Evolutionary conservation across 2,113 vertebrate genomes (phyloP), one percentile per base, ranked within the genome.

Genomic region (Callithrix jacchus): DNA sequence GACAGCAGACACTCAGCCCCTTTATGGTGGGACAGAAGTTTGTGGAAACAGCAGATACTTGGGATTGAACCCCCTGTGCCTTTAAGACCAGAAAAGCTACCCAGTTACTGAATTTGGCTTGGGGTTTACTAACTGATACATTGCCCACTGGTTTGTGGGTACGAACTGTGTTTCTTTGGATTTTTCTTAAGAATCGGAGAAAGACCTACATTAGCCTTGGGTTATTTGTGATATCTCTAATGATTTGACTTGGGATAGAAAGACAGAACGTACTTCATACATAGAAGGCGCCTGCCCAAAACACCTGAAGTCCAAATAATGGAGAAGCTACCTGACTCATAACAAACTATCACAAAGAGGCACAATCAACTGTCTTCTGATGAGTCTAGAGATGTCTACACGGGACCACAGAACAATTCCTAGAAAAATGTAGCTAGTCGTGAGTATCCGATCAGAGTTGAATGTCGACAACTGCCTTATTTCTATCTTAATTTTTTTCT

Each of bases 51-150:
- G 8, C 13, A 90, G 40, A 68, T 74, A 30, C 4, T 17, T 18
- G 80, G 64, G 21, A 61, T 95, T 91, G 79, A 84, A 52, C 10
- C 40, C 20, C 18, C 30, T 90, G 45, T 70, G 21, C 16, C 77
- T 94, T 93, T 82, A 91, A 77, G 45, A 85, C 54, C 32, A 91
- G 23, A 61, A 76, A 81, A 76, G 23, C 70, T 37, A 70, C 89
- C 52, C 21, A 32, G 14, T 68, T 80, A 49, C 35, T 92, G 76
- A 93, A 49, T 58, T 93, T 93, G 92, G 82, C n/a, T 81, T 88
- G 35, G n/a, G 21, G 77, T 94, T 88, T 73, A 35, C 68, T 93
- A 74, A 76, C 27, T 40, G 32, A 83, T 71, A 40, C 45, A 49
- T 71, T 81, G 40, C 17, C 87, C 77, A 61, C 13, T 81, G 40